Percentiles rank a stretch among this genome's conserved stretches.
phyloP scores from a whole-genome alignment of 2,888 invertebrate species.

The Rhagonycha lutea region DNA sequence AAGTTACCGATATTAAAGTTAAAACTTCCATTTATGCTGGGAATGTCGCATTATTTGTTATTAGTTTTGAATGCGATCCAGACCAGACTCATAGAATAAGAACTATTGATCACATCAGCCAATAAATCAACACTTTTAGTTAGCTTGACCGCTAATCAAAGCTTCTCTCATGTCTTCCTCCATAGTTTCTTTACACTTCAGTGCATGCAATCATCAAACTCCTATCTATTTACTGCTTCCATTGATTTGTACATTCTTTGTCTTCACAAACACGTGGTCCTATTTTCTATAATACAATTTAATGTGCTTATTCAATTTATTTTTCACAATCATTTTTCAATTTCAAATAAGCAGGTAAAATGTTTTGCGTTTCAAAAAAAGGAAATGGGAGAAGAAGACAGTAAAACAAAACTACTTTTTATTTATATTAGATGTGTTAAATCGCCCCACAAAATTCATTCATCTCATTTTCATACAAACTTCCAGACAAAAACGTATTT shows the following conservation, averaged over 20 bases:
- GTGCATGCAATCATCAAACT: not conserved
- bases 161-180: not conserved
- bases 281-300: not conserved
- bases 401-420: not conserved
- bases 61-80: too few species aligned
- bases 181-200: not conserved
- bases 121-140: not conserved
- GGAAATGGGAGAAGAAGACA: not conserved
- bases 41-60: too few species aligned
- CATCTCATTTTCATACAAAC: constrained; percentile 9
- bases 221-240: not conserved
- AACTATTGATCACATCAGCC: not conserved
- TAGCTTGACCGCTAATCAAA: not conserved
- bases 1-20: too few species aligned
- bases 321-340: not conserved
- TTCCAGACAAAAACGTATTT: constrained; percentile 9
- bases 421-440: not conserved
- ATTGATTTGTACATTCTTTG: not conserved
- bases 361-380: not conserved
- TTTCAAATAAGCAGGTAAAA: not conserved
- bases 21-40: too few species aligned
- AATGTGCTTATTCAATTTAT: not conserved
- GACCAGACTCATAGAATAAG: too few species aligned
- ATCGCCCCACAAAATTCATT: not conserved
- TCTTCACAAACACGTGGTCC: not conserved